phyloP scores from a whole-genome alignment of 2,113 vertebrate genomes.

The Lampris incognitus region DNA sequence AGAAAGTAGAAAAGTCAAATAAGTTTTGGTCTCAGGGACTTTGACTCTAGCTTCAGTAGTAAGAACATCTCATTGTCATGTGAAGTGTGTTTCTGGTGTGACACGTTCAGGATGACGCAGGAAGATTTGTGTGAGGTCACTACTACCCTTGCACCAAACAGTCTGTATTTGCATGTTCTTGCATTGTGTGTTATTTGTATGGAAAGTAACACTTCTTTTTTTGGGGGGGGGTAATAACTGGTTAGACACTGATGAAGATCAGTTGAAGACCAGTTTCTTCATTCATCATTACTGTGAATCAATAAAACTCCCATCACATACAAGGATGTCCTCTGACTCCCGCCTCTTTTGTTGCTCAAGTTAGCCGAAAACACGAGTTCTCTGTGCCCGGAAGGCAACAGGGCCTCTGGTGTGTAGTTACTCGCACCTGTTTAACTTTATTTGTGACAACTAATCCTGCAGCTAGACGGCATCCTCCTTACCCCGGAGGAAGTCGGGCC shows the following conservation, averaged over 20 bases:
- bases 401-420: neutral
- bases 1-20: conserved; percentile 42
- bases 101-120: conserved; percentile 41
- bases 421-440: conserved; percentile 26
- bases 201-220: neutral
- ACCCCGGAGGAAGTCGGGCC: neutral
- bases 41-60: conserved; percentile 62
- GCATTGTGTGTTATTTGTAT: too few species aligned
- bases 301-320: conserved; percentile 77
- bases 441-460: conserved; percentile 7
- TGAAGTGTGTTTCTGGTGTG: conserved; percentile 63
- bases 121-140: conserved; percentile 20
- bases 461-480: conserved; percentile 1
- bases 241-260: conserved; percentile 64
- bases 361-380: conserved; percentile 1
- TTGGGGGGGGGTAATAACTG: conserved; percentile 39
- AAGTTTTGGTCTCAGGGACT: conserved; percentile 78
- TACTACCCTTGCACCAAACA: conserved; percentile 13
- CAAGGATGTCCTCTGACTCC: conserved; percentile 54
- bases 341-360: conserved; percentile 26
- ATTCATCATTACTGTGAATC: conserved; percentile 85
- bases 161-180: conserved; percentile 48
- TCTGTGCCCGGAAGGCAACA: neutral
- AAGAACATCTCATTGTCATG: conserved; percentile 51
- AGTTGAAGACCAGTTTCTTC: conserved; percentile 58